Base-by-base conservation (phyloP, 1,140 invertebrate genomes). In the Heliconius nattereri region DNA sequence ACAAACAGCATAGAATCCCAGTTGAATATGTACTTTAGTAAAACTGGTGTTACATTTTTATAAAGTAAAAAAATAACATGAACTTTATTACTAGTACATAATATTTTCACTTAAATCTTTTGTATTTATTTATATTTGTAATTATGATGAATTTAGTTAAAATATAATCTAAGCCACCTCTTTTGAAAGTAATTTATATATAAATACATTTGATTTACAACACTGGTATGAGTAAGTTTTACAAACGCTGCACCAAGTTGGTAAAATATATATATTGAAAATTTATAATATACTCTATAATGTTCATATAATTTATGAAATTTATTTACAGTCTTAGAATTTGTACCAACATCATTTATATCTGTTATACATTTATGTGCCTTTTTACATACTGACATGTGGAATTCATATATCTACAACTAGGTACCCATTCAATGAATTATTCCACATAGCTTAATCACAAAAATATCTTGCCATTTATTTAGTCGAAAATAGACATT, bases 401-500 rank as follows among this genome's bases (percentile, higher is more conserved):
- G 84, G 85, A 83, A 87, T 85, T 82, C 86, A 83, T 90, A 89
- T 82, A 90, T 84, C 87, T 91, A 92, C 80, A 87, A 86, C 85
- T 91, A 90, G 86, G 85, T 91, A 91, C 83, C 88, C 90, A 92
- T 90, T 89, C 88, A 90, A 86, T 88, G 87, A 92, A 92, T 87
- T 90, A 90, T 89, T 87, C 91, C 90, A 90, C 87, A 88, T 88
- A 86, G 87, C 89, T 85, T 89, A 88, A 86, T 92, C 90, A 94
- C 89, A 94, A 94, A 92, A 92, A 93, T 94, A 94, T 88, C 89
- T 91, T 89, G 85, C 85, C 86, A 90, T 92, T 91, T 89, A 90
- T 91, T 90, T 92, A 76, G 88, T 93, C 87, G 92, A 94, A 94
- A 94, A 93, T 92, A 94, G 87, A 92, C 85, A 91, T 92, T 84